These are phyloP conservation scores for Leucoraja ocellata DNA, from an alignment of 2,797 vertebrate species.

Conservation along the genomic window DNA sequence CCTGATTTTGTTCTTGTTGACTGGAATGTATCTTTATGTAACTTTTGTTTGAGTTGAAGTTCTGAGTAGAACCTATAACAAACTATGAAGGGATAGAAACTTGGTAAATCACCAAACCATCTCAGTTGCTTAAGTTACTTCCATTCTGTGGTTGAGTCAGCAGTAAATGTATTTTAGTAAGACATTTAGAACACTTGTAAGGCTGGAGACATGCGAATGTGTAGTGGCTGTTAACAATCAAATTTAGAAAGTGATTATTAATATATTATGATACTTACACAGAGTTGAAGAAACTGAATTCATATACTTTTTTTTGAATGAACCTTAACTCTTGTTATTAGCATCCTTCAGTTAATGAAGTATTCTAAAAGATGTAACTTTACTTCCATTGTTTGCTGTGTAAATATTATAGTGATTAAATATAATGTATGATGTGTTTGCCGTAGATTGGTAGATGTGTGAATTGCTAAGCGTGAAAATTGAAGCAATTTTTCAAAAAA, in stretches of 20 bases:
- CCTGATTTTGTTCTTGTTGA: neutral
- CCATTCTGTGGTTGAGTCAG: neutral
- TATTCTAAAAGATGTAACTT: neutral
- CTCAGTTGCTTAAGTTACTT: neutral
- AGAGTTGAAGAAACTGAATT: neutral
- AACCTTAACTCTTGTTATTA: neutral
- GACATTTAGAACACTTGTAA: neutral
- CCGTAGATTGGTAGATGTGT: neutral
- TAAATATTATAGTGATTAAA: neutral
- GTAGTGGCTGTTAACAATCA: neutral
- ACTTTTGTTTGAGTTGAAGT: neutral
- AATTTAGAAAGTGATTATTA: neutral
- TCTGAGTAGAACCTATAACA: neutral
- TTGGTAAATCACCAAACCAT: neutral
- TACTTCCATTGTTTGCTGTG: neutral
- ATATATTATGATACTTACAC: constrained; percentile 20
- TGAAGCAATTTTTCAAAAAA: neutral
- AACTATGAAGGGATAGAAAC: neutral
- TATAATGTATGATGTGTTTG: neutral
- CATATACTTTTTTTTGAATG: neutral
- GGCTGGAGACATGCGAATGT: neutral
- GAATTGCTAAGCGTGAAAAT: neutral
- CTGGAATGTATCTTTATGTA: neutral
- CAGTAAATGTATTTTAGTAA: neutral
- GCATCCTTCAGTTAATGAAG: neutral